phyloP scores from a whole-genome alignment of 2,888 invertebrate species.

The Chirona hameri region DNA sequence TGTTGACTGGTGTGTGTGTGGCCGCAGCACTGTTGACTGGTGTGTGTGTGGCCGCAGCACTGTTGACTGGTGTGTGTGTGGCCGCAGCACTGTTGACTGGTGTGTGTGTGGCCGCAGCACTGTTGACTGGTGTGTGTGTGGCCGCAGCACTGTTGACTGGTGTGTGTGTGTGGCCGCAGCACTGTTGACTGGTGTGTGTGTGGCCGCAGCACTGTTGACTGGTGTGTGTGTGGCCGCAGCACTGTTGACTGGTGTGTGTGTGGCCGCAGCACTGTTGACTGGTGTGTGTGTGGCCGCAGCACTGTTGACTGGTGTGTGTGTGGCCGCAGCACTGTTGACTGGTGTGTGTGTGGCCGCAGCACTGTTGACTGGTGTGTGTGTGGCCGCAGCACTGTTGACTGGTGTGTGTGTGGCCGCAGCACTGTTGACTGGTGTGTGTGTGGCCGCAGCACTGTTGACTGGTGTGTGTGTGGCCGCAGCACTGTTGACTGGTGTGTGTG shows the following conservation, averaged over 20 bases:
- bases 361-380: not conserved
- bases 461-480: not conserved
- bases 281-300: not conserved
- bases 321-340: not conserved
- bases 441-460: not conserved
- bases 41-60: not conserved
- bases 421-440: not conserved
- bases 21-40: not conserved
- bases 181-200: not conserved
- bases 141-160: no score
- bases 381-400: not conserved
- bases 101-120: not conserved
- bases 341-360: not conserved
- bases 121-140: not conserved
- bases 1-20: not conserved
- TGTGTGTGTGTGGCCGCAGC: not conserved
- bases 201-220: not conserved
- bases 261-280: not conserved
- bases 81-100: not conserved
- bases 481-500: not conserved
- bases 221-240: not conserved
- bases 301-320: not conserved
- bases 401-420: not conserved
- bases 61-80: not conserved
- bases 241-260: not conserved